Evolutionary conservation across 2,797 vertebrate genomes (phyloP).

Genomic region (Lepilemur septentrionalis): DNA sequence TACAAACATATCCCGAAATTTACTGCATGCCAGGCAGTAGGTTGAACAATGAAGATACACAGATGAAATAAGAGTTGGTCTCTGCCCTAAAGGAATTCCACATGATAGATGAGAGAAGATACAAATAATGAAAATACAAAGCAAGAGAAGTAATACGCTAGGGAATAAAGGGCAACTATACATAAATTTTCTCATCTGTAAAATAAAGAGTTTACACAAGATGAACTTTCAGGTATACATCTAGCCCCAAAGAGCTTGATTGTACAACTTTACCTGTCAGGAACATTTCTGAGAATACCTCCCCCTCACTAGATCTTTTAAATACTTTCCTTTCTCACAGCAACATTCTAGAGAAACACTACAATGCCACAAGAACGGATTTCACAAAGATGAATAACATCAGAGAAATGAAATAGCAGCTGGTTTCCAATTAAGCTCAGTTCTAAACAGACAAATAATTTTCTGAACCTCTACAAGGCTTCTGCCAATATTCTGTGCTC

Average conservation of each 20-base stretch:
- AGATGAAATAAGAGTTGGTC: neutral
- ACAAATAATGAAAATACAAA: neutral
- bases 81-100: neutral
- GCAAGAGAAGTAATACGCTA: neutral
- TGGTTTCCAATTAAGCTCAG: neutral
- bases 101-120: neutral
- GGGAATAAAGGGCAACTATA: neutral
- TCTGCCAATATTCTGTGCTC: neutral
- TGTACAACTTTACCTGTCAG: neutral
- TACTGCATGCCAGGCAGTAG: neutral
- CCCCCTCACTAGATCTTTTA: neutral
- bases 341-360: neutral
- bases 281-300: neutral
- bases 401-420: neutral
- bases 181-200: neutral
- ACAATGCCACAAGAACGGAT: neutral
- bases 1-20: conserved; percentile 1
- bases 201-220: neutral
- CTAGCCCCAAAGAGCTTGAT: neutral
- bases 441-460: neutral
- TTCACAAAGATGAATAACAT: neutral
- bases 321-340: neutral
- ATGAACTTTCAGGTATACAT: neutral
- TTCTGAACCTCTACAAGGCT: neutral
- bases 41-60: neutral